These are phyloP conservation scores for Sparus aurata DNA, from an alignment of 2,797 vertebrate species.

Conservation along the genomic window DNA sequence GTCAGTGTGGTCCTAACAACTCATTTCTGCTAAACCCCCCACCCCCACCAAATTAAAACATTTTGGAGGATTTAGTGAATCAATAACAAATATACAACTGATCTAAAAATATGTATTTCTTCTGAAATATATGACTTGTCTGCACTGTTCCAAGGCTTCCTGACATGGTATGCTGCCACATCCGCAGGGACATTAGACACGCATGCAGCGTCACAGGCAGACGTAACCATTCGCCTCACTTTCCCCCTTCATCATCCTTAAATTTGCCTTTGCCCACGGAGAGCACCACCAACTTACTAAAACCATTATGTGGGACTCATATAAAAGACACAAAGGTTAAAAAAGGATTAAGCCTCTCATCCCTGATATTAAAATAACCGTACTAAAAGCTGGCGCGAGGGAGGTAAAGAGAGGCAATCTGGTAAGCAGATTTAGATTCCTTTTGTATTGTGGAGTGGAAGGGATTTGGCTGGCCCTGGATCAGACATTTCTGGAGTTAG, in stretches of 20 bases:
- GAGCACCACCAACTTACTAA: constrained; percentile 49
- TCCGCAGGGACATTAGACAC: constrained; percentile 18
- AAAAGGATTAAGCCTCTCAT: constrained; percentile 76
- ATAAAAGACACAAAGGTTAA: constrained; percentile 73
- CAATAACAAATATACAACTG: constrained; percentile 18
- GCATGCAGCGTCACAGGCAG: constrained; percentile 18
- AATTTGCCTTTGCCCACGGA: constrained; percentile 45
- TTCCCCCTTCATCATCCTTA: constrained; percentile 29
- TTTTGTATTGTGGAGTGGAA: constrained; percentile 49
- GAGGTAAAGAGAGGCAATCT: constrained; percentile 72
- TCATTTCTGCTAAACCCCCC: not conserved
- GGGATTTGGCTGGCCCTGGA: constrained; percentile 49
- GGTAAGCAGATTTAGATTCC: constrained; percentile 77
- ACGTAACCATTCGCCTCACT: constrained; percentile 12
- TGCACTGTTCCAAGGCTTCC: constrained; percentile 4
- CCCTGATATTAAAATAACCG: constrained; percentile 74
- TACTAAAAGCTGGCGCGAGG: constrained; percentile 62
- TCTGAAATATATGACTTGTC: constrained; percentile 20
- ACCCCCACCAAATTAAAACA: no score
- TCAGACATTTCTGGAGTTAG: constrained; percentile 43
- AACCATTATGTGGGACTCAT: constrained; percentile 63
- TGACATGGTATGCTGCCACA: not conserved
- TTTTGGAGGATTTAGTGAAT: not conserved
- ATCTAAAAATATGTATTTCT: constrained; percentile 26
- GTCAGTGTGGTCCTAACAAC: not conserved